Base-by-base conservation (phyloP, 2,113 vertebrate species). In the Zosterops pallidus region DNA sequence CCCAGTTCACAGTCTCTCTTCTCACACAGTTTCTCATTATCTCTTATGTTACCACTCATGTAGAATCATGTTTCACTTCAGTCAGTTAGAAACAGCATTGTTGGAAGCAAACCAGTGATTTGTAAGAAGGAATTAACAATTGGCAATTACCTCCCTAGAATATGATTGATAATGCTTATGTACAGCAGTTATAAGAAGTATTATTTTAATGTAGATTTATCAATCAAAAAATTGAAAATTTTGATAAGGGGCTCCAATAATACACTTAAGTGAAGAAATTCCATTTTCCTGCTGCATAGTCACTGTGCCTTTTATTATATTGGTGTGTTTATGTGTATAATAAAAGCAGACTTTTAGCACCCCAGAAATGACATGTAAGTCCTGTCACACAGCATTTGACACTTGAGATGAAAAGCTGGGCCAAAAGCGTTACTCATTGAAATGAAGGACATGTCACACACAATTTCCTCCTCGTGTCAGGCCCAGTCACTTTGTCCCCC, bases 381-480 rank as follows among this genome's bases (percentile, higher is more conserved):
- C 75, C 92, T 97, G 96, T 97, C 96, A 96, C 83, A 77, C 11
- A 77, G 53, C 55, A 90, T 97, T 95, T 94, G 86, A 60, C 78
- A 52, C 60, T 90, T 83, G 44, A 72, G 69, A 74, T 91, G 78
- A 94, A 76, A 90, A 93, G 86, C 18, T 88, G 65, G 82, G 75
- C 78, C 83, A 91, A 94, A 83, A 95, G 91, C 88, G 17, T 75
- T 94, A 82, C 92, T 96, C 92, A 80, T 78, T 80, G 83, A 89
- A 94, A 90, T 39, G 95, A 97, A 96, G 97, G 97, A 94, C 93
- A 80, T 24, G 92, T 96, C 97, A 96, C 53, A 96, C 67, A 56
- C 46, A 53, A 91, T 97, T 96, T 92, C 83, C 85, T 96, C 52
- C 62, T 75, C 8, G 6, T 39, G 62, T 94, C 94, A 74, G 72